Evolutionary conservation across 64 coral and sea anemone genomes (phyloP).

Genomic region (Stichodactyla helianthus): DNA sequence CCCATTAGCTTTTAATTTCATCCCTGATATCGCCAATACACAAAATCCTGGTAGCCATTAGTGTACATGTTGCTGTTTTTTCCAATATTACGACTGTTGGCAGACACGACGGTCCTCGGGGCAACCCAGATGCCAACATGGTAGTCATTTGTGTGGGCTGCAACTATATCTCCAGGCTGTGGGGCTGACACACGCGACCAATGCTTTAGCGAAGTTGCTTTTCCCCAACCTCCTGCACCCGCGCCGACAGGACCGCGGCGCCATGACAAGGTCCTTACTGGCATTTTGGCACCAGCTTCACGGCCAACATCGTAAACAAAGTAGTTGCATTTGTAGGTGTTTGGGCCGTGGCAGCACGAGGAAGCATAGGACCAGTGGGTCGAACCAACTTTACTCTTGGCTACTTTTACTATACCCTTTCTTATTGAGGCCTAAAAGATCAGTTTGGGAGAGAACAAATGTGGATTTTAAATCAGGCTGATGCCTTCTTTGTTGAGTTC

Average conservation of each 20-base stretch:
- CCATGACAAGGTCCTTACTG: background rate
- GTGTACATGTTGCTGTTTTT: too few relatives aligned
- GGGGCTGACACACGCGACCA: conserved; percentile 11
- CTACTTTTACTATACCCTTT: conserved; percentile 4
- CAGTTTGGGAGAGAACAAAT: too few relatives aligned
- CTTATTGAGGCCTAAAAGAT: conserved; percentile 17
- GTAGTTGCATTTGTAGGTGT: conserved; percentile 54
- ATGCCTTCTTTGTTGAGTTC: too few relatives aligned
- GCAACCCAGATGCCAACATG: too few relatives aligned
- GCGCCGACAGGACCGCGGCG: conserved; percentile 25
- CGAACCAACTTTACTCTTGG: conserved; percentile 26
- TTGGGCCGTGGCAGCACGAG: conserved; percentile 22
- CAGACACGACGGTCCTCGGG: too few relatives aligned
- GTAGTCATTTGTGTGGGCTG: too few relatives aligned
- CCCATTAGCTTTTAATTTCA: too few relatives aligned
- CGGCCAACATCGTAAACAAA: conserved; percentile 47
- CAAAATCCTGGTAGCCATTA: too few relatives aligned
- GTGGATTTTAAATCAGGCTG: too few relatives aligned
- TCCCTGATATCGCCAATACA: too few relatives aligned
- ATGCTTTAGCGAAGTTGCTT: background rate
- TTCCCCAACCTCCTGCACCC: conserved; percentile 44
- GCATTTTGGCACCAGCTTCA: conserved; percentile 56
- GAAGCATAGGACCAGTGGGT: conserved; percentile 19
- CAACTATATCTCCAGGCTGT: too few relatives aligned
- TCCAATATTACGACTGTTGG: too few relatives aligned